These are phyloP conservation scores for Drosophila setosimentum DNA, from an alignment of 2,888 invertebrate genomes.

Conservation along the genomic window DNA sequence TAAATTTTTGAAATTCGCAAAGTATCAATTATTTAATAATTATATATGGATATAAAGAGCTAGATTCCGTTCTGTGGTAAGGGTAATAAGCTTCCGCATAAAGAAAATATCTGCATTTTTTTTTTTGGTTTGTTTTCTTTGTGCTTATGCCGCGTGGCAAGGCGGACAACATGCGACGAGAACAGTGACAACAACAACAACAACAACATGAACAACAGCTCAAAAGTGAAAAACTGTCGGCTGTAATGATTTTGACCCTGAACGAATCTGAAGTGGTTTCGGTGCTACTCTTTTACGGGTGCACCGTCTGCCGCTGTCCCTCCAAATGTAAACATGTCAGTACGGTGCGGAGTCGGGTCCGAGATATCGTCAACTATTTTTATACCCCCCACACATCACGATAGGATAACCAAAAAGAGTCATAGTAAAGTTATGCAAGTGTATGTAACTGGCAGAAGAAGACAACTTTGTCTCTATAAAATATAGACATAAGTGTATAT, in stretches of 20 bases:
- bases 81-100: background rate
- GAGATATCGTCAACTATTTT: conserved; percentile 46
- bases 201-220: conserved; percentile 28
- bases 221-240: conserved; percentile 45
- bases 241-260: conserved; percentile 79
- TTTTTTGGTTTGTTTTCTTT: background rate
- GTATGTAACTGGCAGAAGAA: no score
- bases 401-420: conserved; percentile 5
- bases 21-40: background rate
- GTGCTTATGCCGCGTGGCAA: conserved; percentile 70
- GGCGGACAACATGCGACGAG: conserved; percentile 50
- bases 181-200: conserved; percentile 19
- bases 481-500: background rate
- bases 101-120: background rate
- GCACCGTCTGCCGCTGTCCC: conserved; percentile 20
- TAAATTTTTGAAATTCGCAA: background rate
- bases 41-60: background rate
- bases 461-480: background rate
- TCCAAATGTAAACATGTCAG: conserved; percentile 60
- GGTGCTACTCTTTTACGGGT: conserved; percentile 34
- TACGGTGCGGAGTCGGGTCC: conserved; percentile 13
- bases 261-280: conserved; percentile 78
- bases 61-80: background rate
- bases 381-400: conserved; percentile 13
- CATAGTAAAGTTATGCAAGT: background rate